phyloP scores from a whole-genome alignment of 1,140 invertebrate species.

The Condylostylus longicornis region DNA sequence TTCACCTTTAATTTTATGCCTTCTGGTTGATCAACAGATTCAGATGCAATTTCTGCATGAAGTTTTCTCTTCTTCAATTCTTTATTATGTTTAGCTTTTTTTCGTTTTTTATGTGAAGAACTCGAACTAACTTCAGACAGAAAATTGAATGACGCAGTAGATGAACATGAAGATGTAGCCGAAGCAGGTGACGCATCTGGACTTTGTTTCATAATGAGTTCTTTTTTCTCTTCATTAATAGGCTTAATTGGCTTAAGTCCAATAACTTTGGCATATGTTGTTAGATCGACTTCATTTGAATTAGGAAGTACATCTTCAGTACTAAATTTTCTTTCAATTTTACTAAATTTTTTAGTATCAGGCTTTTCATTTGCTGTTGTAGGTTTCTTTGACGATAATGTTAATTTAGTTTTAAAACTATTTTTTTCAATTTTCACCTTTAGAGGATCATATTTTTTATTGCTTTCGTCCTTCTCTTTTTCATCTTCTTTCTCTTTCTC shows the following conservation, averaged over 20 bases:
- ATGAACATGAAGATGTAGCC: slow-evolving; percentile 20
- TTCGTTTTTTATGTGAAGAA: slow-evolving; percentile 28
- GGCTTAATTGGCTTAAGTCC: slow-evolving; percentile 25
- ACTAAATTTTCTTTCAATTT: slow-evolving; percentile 6
- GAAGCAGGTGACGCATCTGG: slow-evolving; percentile 28
- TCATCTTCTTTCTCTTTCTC: too few relatives aligned
- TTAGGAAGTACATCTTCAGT: slow-evolving; percentile 4
- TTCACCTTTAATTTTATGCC: slow-evolving; percentile 29
- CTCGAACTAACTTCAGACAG: slow-evolving; percentile 1
- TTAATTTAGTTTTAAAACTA: slow-evolving; percentile 20
- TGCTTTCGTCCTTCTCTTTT: neutral
- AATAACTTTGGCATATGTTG: slow-evolving; percentile 30
- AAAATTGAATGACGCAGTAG: slow-evolving; percentile 8
- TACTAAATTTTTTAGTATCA: neutral
- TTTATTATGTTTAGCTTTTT: slow-evolving; percentile 29
- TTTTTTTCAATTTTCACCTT: slow-evolving; percentile 28
- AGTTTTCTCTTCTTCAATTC: slow-evolving; percentile 24
- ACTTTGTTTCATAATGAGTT: slow-evolving; percentile 15
- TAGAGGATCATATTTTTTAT: slow-evolving; percentile 1
- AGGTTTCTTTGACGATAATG: slow-evolving; percentile 8
- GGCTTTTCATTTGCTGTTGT: slow-evolving; percentile 17
- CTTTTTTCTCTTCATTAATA: neutral
- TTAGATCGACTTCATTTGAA: slow-evolving; percentile 16
- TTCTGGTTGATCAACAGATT: slow-evolving; percentile 23
- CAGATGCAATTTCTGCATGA: slow-evolving; percentile 28